These are phyloP conservation scores for Mormyrus hasselquistii DNA, from an alignment of 2,797 vertebrate species.

Conservation along the genomic window DNA sequence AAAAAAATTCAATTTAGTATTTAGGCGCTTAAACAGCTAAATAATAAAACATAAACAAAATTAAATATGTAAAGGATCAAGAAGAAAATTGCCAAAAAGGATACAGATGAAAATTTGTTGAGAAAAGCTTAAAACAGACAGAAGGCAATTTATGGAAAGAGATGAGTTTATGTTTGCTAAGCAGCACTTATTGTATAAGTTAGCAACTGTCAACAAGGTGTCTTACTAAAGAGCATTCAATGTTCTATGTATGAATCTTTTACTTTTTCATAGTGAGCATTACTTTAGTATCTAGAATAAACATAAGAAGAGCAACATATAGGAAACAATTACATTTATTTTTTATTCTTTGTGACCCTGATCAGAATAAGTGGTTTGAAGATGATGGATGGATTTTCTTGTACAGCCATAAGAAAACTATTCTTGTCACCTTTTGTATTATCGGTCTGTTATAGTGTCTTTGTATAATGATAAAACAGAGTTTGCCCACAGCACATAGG, in stretches of 20 bases:
- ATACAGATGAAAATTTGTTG: not conserved
- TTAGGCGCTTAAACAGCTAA: constrained; percentile 2
- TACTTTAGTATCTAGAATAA: not conserved
- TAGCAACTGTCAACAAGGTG: not conserved
- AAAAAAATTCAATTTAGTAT: not conserved
- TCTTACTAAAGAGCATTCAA: not conserved
- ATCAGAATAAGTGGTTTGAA: not conserved
- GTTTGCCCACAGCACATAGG: not conserved
- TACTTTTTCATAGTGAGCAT: not conserved
- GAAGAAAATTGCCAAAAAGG: not conserved
- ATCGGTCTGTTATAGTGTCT: not conserved
- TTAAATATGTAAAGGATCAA: not conserved
- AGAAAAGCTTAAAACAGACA: not conserved
- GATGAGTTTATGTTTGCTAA: not conserved
- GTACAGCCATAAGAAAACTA: not conserved
- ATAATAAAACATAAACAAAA: constrained; percentile 13
- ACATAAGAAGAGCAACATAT: not conserved
- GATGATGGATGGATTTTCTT: not conserved
- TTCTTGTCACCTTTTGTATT: not conserved
- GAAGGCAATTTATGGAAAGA: not conserved
- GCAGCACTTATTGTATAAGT: not conserved
- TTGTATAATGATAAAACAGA: not conserved
- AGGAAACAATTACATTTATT: not conserved
- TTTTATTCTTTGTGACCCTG: not conserved
- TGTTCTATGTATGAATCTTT: not conserved